Evolutionary conservation across 2,888 invertebrate genomes (phyloP), one percentile per base, ranked within the genome.

Genomic region (Callyntrura sp.): DNA sequence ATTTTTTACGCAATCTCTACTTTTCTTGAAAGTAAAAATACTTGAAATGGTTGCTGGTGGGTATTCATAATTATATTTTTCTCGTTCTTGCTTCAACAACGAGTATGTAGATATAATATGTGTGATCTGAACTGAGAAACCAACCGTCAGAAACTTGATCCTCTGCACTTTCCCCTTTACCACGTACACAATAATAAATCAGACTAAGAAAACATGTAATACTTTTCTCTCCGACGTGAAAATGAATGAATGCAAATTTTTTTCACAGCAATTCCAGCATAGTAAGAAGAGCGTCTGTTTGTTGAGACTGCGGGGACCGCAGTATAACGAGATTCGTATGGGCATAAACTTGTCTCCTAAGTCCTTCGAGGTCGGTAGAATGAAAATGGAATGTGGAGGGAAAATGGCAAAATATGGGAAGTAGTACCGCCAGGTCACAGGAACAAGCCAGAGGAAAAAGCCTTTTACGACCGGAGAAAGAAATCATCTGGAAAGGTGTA

Each of bases 111-210:
- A 12, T 48, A 11, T 20, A 25, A 17, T 20, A 14, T 48, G 45
- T 70, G 45, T 48, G 48, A 73, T 5, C 12, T 23, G 73, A 73
- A 48, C 73, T 20, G 73, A 12, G 43, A 68, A 68, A 35, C 68
- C 48, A 23, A 23, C 73, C 73, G 20, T 48, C 45, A 48, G 73
- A 73, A 70, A 73, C 28, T 73, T 73, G 45, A 73, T 48, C 48
- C 73, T 9, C 17, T n/a, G 68, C n/a, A 43, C 43, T n/a, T 68
- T 68, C 35, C n/a, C 12, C 43, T 48, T 62, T 62, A 11, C 48
- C 48, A 23, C 45, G 9, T 20, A 17, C 70, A 43, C 45, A 73
- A 45, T 73, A 73, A 73, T 73, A 73, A 73, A 73, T 73, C 73
- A 45, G 23, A 23, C 20, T 45, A 20, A 48, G 20, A 73, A 48